Conservation (phyloP, 1,140 invertebrate species). For the Pseudoatta argentina region DNA sequence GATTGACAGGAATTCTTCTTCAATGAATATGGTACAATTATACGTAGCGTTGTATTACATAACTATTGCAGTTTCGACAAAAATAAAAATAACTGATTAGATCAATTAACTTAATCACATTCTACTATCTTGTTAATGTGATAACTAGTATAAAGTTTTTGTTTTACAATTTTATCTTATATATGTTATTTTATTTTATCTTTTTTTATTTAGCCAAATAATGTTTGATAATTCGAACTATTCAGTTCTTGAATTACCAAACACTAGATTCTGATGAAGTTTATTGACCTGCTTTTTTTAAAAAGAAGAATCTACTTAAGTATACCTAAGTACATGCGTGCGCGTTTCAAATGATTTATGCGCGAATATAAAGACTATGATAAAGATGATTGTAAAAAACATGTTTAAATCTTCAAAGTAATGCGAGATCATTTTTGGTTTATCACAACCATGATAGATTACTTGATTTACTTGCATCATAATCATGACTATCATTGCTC, state of each 20-base stretch:
- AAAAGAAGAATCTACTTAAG: no score
- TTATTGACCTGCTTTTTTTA: neutral
- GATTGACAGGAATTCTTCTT: conserved; percentile 20
- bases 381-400: no score
- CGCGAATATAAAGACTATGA: no score
- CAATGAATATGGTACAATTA: conserved; percentile 32
- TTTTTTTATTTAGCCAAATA: no score
- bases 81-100: conserved; percentile 46
- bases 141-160: neutral
- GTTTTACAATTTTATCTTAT: neutral
- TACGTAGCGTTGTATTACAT: conserved; percentile 9
- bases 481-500: no score
- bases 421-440: no score
- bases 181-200: neutral
- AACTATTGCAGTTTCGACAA: conserved; percentile 12
- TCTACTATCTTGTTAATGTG: neutral
- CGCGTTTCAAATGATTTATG: no score
- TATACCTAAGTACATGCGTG: no score
- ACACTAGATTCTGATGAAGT: neutral
- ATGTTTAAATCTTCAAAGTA: no score
- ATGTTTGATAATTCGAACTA: neutral
- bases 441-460: no score
- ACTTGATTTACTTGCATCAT: no score
- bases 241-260: neutral
- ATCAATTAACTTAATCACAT: neutral